Evolutionary conservation across 2,888 invertebrate genomes (phyloP).

Genomic region (Tenthredo amoena): DNA sequence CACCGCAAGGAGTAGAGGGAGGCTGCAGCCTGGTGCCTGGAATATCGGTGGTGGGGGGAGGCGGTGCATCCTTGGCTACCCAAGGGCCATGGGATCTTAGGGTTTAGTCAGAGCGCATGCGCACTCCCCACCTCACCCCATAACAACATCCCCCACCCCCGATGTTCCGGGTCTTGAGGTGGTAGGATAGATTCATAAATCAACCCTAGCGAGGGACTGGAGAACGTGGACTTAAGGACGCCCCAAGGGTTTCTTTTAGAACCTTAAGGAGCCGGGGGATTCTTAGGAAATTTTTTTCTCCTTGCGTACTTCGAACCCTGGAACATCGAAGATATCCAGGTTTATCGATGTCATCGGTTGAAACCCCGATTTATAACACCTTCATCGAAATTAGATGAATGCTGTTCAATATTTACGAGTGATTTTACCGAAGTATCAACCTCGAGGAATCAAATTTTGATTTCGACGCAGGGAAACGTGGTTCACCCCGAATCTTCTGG

Average conservation of each 20-base stretch:
- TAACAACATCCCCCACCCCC: slow-evolving; percentile 63
- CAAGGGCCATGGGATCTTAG: slow-evolving; percentile 44
- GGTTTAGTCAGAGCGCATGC: slow-evolving; percentile 67
- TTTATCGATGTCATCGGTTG: not conserved
- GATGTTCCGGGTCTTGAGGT: slow-evolving; percentile 31
- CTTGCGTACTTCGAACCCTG: slow-evolving; percentile 35
- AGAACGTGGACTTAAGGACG: slow-evolving; percentile 63
- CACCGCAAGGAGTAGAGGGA: slow-evolving; percentile 72
- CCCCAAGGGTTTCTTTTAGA: slow-evolving; percentile 50
- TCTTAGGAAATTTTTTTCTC: slow-evolving; percentile 53
- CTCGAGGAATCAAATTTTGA: not conserved
- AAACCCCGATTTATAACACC: not conserved
- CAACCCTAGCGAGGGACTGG: slow-evolving; percentile 67
- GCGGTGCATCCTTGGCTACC: slow-evolving; percentile 56
- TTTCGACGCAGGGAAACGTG: not conserved
- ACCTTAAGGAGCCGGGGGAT: slow-evolving; percentile 56
- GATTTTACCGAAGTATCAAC: not conserved
- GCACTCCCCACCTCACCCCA: slow-evolving; percentile 64
- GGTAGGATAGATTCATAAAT: slow-evolving; percentile 67
- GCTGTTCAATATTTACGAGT: not conserved
- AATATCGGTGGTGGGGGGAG: slow-evolving; percentile 54
- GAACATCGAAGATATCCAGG: not conserved
- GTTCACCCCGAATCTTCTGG: too few relatives aligned
- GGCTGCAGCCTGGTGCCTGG: slow-evolving; percentile 58
- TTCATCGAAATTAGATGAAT: not conserved